phyloP scores from a whole-genome alignment of 2,888 invertebrate species.

The Pseudoips prasinana region DNA sequence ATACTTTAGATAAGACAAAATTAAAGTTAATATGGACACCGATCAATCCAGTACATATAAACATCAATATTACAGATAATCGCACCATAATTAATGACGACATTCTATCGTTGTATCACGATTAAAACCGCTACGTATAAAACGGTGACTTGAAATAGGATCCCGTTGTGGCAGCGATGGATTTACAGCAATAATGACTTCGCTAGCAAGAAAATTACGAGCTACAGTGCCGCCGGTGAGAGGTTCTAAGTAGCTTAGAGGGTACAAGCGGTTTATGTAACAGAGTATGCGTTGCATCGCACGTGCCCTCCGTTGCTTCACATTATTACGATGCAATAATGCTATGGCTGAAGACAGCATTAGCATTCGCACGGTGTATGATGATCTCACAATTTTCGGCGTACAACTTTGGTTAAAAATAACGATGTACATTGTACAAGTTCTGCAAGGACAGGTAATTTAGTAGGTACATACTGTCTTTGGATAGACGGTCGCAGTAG shows the following conservation, averaged over 20 bases:
- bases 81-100: no score
- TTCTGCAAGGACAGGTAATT: no score
- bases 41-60: no score
- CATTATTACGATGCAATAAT: slow-evolving; percentile 30
- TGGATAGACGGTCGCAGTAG: slow-evolving; percentile 1
- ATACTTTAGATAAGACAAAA: slow-evolving; percentile 22
- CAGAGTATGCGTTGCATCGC: slow-evolving; percentile 41
- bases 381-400: slow-evolving; percentile 41
- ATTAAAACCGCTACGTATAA: slow-evolving; percentile 28
- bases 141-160: slow-evolving; percentile 33
- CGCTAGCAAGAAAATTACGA: slow-evolving; percentile 57
- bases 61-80: no score
- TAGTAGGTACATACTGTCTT: slow-evolving; percentile 2
- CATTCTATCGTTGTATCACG: slow-evolving; percentile 19
- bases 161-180: slow-evolving; percentile 44
- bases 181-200: slow-evolving; percentile 53
- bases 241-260: slow-evolving; percentile 50
- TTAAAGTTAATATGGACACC: slow-evolving; percentile 13
- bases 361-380: slow-evolving; percentile 36
- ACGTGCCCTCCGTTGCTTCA: slow-evolving; percentile 42
- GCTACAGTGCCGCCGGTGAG: slow-evolving; percentile 54
- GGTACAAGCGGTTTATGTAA: slow-evolving; percentile 58
- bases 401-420: slow-evolving; percentile 26
- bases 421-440: slow-evolving; percentile 9
- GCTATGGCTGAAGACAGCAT: slow-evolving; percentile 29